phyloP scores from a whole-genome alignment of 2,113 vertebrate genomes.

The Thamnaconus septentrionalis region DNA sequence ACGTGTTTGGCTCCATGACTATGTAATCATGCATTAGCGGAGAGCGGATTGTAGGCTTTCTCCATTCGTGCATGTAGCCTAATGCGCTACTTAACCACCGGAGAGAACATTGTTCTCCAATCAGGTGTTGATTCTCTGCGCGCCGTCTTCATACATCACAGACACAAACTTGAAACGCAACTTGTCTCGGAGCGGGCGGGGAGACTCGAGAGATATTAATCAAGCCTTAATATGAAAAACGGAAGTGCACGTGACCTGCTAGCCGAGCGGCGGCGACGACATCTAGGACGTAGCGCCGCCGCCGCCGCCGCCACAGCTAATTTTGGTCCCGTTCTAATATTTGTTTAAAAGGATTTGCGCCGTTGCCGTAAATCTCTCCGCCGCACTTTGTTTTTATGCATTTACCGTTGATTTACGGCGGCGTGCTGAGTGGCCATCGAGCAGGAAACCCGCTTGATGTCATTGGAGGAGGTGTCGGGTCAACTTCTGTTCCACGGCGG shows the following conservation, averaged over 20 bases:
- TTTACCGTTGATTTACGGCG: conserved; percentile 77
- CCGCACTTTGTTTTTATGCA: conserved; percentile 72
- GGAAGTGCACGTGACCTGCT: conserved; percentile 67
- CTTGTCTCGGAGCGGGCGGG: conserved; percentile 23
- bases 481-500: conserved; percentile 56
- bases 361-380: conserved; percentile 69
- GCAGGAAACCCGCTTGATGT: conserved; percentile 71
- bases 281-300: too few species aligned
- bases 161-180: conserved; percentile 41
- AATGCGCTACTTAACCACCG: conserved; percentile 34
- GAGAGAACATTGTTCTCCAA: conserved; percentile 21
- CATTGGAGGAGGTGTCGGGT: conserved; percentile 68
- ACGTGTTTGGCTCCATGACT: conserved; percentile 20
- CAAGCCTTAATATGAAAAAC: conserved; percentile 66
- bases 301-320: conserved; percentile 10
- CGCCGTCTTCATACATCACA: conserved; percentile 52
- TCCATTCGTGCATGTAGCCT: conserved; percentile 30
- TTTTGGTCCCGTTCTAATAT: conserved; percentile 77
- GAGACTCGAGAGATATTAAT: conserved; percentile 60
- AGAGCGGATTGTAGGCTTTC: conserved; percentile 31
- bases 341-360: conserved; percentile 76
- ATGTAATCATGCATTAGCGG: conserved; percentile 34
- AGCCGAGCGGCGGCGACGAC: conserved; percentile 17
- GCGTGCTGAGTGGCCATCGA: conserved; percentile 73
- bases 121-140: conserved; percentile 41